Conservation (phyloP, 2,888 invertebrate genomes). For the Mesorhabditis belari region DNA sequence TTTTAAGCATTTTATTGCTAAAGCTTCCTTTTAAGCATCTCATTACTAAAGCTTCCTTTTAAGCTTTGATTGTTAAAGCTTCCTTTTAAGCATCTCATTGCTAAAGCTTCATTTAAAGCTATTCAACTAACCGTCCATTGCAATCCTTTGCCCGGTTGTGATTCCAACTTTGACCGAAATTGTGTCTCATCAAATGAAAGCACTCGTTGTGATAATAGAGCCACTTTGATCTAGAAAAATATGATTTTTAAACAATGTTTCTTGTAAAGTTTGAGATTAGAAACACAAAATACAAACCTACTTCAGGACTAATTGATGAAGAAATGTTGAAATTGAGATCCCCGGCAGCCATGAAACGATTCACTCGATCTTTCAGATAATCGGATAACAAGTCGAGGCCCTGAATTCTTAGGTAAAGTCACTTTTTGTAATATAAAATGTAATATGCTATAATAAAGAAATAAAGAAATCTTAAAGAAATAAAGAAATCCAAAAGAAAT, state of each 20-base stretch:
- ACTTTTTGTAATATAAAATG: too few relatives aligned
- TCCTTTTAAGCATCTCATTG: too few relatives aligned
- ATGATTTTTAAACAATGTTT: not conserved
- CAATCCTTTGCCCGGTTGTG: constrained; percentile 37
- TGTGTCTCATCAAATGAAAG: constrained; percentile 32
- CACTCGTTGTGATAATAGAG: constrained; percentile 29
- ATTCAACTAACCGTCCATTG: constrained; percentile 37
- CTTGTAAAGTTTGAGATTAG: not conserved
- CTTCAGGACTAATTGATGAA: constrained; percentile 35
- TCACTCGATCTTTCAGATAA: constrained; percentile 40
- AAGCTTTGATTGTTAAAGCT: too few relatives aligned
- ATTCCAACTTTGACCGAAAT: constrained; percentile 36
- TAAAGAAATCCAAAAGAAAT: too few relatives aligned
- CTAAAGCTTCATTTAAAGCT: not conserved
- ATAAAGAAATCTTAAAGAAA: too few relatives aligned
- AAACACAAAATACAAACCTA: not conserved
- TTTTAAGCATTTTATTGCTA: too few relatives aligned
- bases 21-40: too few relatives aligned
- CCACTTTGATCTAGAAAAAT: constrained; percentile 30
- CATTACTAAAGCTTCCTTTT: too few relatives aligned
- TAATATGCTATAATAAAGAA: too few relatives aligned
- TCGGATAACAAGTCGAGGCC: constrained; percentile 36
- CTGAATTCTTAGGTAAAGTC: too few relatives aligned
- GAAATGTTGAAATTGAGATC: constrained; percentile 47
- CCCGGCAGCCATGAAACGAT: constrained; percentile 44